Base-by-base conservation (phyloP, 2,797 vertebrate genomes). In the Myiotriccus ornatus region DNA sequence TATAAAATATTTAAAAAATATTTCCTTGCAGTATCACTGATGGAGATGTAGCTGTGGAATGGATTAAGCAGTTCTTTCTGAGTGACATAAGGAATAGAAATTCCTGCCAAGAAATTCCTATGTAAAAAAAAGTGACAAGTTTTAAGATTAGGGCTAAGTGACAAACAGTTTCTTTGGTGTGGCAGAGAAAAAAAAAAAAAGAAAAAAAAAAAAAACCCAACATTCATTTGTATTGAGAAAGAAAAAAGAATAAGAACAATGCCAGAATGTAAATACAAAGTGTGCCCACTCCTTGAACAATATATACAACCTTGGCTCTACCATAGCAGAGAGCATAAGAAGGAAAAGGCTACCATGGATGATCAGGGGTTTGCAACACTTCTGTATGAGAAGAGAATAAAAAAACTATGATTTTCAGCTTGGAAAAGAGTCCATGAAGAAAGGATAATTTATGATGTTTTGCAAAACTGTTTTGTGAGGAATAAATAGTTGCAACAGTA, bases 251-350 rank as follows among this genome's bases (percentile, higher is more conserved):
- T 2, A 44, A 64, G 27, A 64, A 2, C 7, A 57, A 56, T 30
- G 3, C 6, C 19, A 71, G 14, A 34, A 59, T 22, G 18, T 19
- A 86, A 86, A 89, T 22, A 49, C 16, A 80, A 32, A 74, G 4
- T 34, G 24, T 2, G 1, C 4, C 10, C 13, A n/a, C 39, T 68
- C 50, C 24, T 68, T 63, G 25, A 77, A 70, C 4, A 52, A n/a
- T 20, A 47, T 11, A 14, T 8, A 23, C 1, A 3, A 23, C 14
- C 25, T 52, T 7, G 0, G 18, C 25, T 24, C 18, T 30, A 11
- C 27, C 35, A 14, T 1, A 35, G 13, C 14, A 82, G 55, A 89
- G 87, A 65, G 9, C 2, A 0, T n/a, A 69, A 65, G 8, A 11
- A 44, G 14, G 6, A 69, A 79, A 65, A 59, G 24, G 24, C 19